These are phyloP conservation scores for Falcunculus frontatus DNA, from an alignment of 2,113 vertebrate species.

Conservation along the genomic window DNA sequence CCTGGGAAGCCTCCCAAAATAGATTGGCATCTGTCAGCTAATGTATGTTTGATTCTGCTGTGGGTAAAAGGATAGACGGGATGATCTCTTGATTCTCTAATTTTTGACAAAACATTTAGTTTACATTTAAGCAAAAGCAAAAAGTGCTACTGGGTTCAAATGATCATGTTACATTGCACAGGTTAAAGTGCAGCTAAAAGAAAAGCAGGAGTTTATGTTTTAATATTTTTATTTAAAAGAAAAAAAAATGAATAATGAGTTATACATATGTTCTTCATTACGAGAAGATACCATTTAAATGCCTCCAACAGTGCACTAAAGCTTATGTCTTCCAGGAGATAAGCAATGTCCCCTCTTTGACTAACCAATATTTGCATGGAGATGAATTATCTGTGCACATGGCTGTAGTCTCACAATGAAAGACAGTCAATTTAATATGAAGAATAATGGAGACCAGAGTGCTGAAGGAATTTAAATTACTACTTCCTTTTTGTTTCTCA, in stretches of 20 bases:
- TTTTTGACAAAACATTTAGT: not conserved
- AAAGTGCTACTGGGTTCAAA: not conserved
- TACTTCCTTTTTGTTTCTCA: not conserved
- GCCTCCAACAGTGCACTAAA: not conserved
- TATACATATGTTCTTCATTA: not conserved
- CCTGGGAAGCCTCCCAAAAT: not conserved
- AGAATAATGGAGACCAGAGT: not conserved
- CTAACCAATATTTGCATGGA: not conserved
- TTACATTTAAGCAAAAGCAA: not conserved
- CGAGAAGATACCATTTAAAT: not conserved
- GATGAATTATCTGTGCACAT: not conserved
- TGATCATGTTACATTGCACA: not conserved
- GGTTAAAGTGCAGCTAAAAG: not conserved
- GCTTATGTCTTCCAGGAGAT: not conserved
- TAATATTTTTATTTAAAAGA: not conserved
- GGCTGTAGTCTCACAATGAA: not conserved
- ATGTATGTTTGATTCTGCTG: not conserved
- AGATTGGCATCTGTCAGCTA: conserved; percentile 4
- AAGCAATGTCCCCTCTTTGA: not conserved
- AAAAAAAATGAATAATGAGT: not conserved
- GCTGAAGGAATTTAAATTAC: not conserved
- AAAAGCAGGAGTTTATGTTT: not conserved
- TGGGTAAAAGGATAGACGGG: not conserved
- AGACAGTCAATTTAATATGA: not conserved
- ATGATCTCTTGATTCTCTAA: not conserved